A percentile compares a stretch with the other conserved stretches of the same genome.
These are phyloP conservation scores for Raja brachyura DNA, from an alignment of 2,113 vertebrate species.

Conservation along the genomic window DNA sequence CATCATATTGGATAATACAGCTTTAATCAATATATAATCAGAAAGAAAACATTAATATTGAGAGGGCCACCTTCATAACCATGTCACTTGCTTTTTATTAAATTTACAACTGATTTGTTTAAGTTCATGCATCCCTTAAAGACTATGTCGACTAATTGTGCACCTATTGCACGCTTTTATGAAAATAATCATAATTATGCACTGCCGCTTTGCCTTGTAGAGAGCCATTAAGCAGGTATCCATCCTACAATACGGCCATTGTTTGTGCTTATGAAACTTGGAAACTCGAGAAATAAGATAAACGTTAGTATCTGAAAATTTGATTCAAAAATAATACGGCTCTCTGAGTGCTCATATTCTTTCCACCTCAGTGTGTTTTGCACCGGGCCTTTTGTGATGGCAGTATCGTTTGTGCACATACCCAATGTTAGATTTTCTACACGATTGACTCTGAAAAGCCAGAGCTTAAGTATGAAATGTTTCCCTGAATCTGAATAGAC, in stretches of 20 bases:
- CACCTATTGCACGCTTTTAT: conserved; percentile 45
- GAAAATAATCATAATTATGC: conserved; percentile 56
- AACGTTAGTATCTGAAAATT: conserved; percentile 57
- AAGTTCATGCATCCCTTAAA: background rate
- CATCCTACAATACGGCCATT: conserved; percentile 54
- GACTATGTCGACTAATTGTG: conserved; percentile 42
- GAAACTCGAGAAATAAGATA: conserved; percentile 63
- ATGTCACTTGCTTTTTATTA: background rate
- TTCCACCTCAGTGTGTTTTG: conserved; percentile 63
- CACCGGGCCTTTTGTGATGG: conserved; percentile 50
- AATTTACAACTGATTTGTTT: background rate
- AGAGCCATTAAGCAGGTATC: conserved; percentile 53
- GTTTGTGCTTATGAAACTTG: conserved; percentile 56
- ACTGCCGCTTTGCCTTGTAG: conserved; percentile 45
- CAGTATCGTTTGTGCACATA: conserved; percentile 59
- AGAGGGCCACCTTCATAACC: conserved; percentile 17
- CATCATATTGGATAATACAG: background rate
- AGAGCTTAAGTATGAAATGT: conserved; percentile 69
- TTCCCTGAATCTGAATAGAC: conserved; percentile 63
- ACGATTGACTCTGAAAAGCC: conserved; percentile 68
- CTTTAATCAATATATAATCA: background rate
- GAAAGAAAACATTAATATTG: background rate
- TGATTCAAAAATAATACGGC: conserved; percentile 59
- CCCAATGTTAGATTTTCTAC: conserved; percentile 73
- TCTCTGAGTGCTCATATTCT: conserved; percentile 61